Conservation (phyloP, 1,140 invertebrate genomes). For the Gryllus bimaculatus region DNA sequence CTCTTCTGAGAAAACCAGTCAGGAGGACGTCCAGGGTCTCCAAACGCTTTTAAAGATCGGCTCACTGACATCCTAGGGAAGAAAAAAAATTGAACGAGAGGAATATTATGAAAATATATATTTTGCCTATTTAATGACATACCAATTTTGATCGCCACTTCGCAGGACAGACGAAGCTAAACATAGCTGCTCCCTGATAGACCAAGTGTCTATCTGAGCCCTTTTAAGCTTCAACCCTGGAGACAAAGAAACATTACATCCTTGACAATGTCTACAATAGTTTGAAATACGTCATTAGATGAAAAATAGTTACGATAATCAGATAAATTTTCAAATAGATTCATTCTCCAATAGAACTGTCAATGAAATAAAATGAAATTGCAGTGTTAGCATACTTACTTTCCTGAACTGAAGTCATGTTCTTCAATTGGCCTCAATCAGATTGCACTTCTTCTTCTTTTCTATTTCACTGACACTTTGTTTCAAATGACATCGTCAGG, state of each 20-base stretch:
- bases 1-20: slow-evolving; percentile 91
- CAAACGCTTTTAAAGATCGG: slow-evolving; percentile 57
- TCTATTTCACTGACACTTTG: too few relatives aligned
- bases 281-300: not conserved
- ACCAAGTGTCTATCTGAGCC: slow-evolving; percentile 71
- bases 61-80: slow-evolving; percentile 68
- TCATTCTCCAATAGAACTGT: too few relatives aligned
- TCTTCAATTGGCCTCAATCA: not conserved
- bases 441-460: too few relatives aligned
- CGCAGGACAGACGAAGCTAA: slow-evolving; percentile 76
- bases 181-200: slow-evolving; percentile 69
- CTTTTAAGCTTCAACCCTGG: slow-evolving; percentile 50
- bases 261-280: not conserved
- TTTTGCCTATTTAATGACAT: slow-evolving; percentile 22
- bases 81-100: not conserved
- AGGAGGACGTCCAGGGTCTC: slow-evolving; percentile 61
- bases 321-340: not conserved
- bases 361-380: too few relatives aligned
- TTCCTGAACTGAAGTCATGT: not conserved
- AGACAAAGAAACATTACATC: slow-evolving; percentile 22
- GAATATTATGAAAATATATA: not conserved
- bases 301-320: not conserved
- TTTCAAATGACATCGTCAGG: too few relatives aligned
- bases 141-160: slow-evolving; percentile 90
- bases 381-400: not conserved